Percentiles rank a stretch among this genome's conserved stretches.
phyloP scores from a whole-genome alignment of 2,888 invertebrate species.

The Lithosia quadra region DNA sequence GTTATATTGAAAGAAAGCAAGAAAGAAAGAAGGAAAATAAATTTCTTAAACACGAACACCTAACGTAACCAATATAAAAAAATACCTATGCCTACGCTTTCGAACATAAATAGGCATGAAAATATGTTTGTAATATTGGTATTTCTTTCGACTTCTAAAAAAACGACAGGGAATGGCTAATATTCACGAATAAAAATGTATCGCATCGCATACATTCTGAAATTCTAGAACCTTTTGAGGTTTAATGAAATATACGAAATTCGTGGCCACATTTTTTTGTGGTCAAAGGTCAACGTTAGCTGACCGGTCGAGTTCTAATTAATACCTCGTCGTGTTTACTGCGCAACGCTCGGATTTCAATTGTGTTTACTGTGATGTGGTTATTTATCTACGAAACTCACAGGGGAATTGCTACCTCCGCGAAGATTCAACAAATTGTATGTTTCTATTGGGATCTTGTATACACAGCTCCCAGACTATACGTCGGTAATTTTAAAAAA shows the following conservation, averaged over 20 bases:
- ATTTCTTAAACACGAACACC: too few relatives aligned
- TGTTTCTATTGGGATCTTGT: not conserved
- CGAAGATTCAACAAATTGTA: not conserved
- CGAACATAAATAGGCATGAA: too few relatives aligned
- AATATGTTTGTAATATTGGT: too few relatives aligned
- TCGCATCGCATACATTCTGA: not conserved
- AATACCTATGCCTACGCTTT: too few relatives aligned
- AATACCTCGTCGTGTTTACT: slow-evolving; percentile 9
- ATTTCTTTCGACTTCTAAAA: too few relatives aligned
- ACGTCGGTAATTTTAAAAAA: too few relatives aligned
- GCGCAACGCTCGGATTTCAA: slow-evolving; percentile 2
- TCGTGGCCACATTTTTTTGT: not conserved
- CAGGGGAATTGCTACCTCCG: not conserved
- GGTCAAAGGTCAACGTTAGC: not conserved
- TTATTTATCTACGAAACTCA: not conserved
- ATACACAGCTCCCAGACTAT: not conserved
- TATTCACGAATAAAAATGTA: not conserved
- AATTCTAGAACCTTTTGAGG: not conserved
- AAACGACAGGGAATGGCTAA: too few relatives aligned
- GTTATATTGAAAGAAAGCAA: too few relatives aligned
- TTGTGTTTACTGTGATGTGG: not conserved
- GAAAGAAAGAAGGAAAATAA: too few relatives aligned
- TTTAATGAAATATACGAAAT: slow-evolving; percentile 7
- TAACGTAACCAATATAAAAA: too few relatives aligned
- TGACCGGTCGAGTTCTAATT: not conserved